phyloP scores from a whole-genome alignment of 2,113 vertebrate species.

The Megaptera novaeangliae region DNA sequence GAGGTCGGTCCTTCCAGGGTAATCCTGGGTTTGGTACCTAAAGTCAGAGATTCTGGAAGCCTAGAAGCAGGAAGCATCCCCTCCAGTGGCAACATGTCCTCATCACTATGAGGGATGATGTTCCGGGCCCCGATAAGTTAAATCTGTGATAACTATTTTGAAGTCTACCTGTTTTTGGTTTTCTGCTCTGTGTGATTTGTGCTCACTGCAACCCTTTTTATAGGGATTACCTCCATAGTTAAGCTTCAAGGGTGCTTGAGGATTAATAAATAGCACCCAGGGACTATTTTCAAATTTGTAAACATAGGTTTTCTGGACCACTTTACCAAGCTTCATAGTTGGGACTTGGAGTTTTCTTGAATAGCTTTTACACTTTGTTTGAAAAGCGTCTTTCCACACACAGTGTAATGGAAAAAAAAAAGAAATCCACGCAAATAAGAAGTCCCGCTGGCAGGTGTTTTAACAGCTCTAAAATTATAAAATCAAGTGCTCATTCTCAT shows the following conservation, averaged over 20 bases:
- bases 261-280: not conserved
- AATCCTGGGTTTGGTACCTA: not conserved
- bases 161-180: not conserved
- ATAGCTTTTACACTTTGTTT: slow-evolving; percentile 46
- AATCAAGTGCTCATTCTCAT: slow-evolving; percentile 47
- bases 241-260: not conserved
- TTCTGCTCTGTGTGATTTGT: not conserved
- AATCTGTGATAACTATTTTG: not conserved
- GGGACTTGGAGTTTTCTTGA: slow-evolving; percentile 44
- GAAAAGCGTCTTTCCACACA: slow-evolving; percentile 59
- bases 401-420: not conserved
- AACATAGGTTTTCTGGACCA: not conserved
- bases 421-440: not conserved
- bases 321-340: not conserved
- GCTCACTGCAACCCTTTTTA: not conserved
- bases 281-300: not conserved
- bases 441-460: slow-evolving; percentile 40
- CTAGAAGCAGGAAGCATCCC: not conserved
- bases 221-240: not conserved
- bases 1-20: not conserved
- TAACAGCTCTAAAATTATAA: slow-evolving; percentile 38
- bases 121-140: not conserved
- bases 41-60: not conserved
- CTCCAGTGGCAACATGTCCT: not conserved
- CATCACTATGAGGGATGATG: not conserved